Conservation (phyloP, 2,113 vertebrate genomes). For the Blennius ocellaris region DNA sequence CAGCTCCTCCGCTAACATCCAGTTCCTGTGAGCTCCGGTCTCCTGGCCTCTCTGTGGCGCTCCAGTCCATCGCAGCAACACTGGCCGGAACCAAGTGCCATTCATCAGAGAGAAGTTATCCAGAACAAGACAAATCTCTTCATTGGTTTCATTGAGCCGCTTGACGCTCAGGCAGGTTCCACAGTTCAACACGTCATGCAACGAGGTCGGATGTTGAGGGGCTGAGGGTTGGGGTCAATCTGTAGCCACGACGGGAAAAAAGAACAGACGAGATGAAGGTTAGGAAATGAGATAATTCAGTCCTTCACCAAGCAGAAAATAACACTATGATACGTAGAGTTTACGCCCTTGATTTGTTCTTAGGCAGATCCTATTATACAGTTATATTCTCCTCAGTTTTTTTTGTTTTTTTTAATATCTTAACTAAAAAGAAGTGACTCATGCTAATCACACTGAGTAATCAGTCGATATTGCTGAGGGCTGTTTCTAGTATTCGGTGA, state of each 20-base stretch:
- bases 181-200: slow-evolving; percentile 95
- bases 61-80: slow-evolving; percentile 46
- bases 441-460: slow-evolving; percentile 10
- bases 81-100: slow-evolving; percentile 49
- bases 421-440: neutral
- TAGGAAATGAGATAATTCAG: neutral
- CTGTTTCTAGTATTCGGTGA: neutral
- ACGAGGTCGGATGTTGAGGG: slow-evolving; percentile 84
- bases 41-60: slow-evolving; percentile 41
- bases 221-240: slow-evolving; percentile 92
- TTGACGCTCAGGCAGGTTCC: slow-evolving; percentile 10
- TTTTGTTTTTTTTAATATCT: neutral
- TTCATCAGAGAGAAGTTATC: slow-evolving; percentile 74
- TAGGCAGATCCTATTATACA: slow-evolving; percentile 2
- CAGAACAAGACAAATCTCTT: slow-evolving; percentile 78
- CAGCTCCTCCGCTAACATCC: slow-evolving; percentile 43
- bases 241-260: slow-evolving; percentile 58
- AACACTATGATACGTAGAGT: neutral
- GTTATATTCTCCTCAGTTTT: neutral
- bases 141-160: slow-evolving; percentile 60
- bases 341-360: slow-evolving; percentile 15
- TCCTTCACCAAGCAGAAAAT: neutral
- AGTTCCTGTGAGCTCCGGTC: slow-evolving; percentile 60
- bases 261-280: neutral
- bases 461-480: too few species aligned